Evolutionary conservation across 2,888 invertebrate genomes (phyloP), one percentile per base, ranked within the genome.

Genomic region (Strigamia crassipes): DNA sequence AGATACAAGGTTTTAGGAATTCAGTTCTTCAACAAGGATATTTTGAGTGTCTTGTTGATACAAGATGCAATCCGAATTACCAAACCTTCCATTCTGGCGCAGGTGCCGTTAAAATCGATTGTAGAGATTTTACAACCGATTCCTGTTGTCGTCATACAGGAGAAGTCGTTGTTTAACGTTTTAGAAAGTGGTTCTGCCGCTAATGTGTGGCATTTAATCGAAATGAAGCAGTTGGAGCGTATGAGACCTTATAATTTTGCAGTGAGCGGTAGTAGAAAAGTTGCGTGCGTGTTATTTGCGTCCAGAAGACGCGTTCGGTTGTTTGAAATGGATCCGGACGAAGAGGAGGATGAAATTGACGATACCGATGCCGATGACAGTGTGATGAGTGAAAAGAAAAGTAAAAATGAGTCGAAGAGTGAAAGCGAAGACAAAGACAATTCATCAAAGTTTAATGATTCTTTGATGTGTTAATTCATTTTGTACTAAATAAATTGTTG

Each of bases 321-420:
- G 79, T 94, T 94, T 87, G 96, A 97, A 88, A 96, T 96, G 92
- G 97, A 97, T 89, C 94, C 93, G 0, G 96, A 96, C 86, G 96
- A 95, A 31, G 94, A 94, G 82, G 95, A 95, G 82, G 96, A 97
- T 84, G 96, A 96, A 27, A 42, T 18, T 21, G 81, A 81, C 9
- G 81, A 61, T 56, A 34, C 46, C 1, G 79, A 78, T 13, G 34
- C n/a, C 10, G 79, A 78, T 23, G 79, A 78, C 12, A 21, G 61
- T 23, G 61, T 9, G 5, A 31, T 73, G 27, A 27, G 27, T 73
- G 73, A 73, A 12, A 73, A 13, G n/a, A 73, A 13, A 15, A 73
- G 31, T 15, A 73, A n/a, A 12, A 31, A 27, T 31, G 73, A 73
- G 12, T 27, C 12, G 12, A 73, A 12, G 8, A 61, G 4, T 61